These are phyloP conservation scores for Strigamia maritima DNA, from an alignment of 2,888 invertebrate species.

Conservation along the genomic window DNA sequence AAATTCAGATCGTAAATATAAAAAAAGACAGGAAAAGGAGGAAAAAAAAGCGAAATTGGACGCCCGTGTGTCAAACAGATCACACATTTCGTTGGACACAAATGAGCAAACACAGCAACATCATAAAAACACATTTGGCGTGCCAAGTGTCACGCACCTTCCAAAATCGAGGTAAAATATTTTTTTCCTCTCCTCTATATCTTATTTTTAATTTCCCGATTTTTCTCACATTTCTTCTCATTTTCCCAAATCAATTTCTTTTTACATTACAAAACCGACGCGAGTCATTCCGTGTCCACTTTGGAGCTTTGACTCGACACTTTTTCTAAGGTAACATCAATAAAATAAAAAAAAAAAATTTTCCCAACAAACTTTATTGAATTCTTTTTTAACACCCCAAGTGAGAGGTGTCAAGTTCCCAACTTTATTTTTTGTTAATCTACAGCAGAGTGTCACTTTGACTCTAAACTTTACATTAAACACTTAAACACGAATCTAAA, in stretches of 20 bases:
- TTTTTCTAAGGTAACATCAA: neutral
- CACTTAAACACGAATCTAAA: neutral
- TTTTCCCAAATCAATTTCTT: neutral
- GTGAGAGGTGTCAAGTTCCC: constrained; percentile 7
- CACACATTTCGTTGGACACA: constrained; percentile 20
- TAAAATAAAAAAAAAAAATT: neutral
- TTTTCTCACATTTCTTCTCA: neutral
- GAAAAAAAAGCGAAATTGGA: constrained; percentile 8
- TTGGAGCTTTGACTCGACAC: constrained; percentile 11
- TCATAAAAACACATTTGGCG: constrained; percentile 17
- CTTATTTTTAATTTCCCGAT: constrained; percentile 2
- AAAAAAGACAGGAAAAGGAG: neutral
- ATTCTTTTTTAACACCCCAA: neutral
- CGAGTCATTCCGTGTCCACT: constrained; percentile 26
- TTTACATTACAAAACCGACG: neutral
- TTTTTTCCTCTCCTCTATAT: neutral
- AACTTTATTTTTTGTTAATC: neutral
- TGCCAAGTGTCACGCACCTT: constrained; percentile 2
- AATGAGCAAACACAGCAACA: constrained; percentile 32
- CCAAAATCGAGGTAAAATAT: neutral
- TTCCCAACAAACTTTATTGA: constrained; percentile 22
- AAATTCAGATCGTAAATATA: neutral
- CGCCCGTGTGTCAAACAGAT: constrained; percentile 27
- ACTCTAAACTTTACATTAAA: too few relatives aligned
- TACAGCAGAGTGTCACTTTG: neutral